phyloP scores from a whole-genome alignment of 2,113 vertebrate genomes.

The Zootoca vivipara region DNA sequence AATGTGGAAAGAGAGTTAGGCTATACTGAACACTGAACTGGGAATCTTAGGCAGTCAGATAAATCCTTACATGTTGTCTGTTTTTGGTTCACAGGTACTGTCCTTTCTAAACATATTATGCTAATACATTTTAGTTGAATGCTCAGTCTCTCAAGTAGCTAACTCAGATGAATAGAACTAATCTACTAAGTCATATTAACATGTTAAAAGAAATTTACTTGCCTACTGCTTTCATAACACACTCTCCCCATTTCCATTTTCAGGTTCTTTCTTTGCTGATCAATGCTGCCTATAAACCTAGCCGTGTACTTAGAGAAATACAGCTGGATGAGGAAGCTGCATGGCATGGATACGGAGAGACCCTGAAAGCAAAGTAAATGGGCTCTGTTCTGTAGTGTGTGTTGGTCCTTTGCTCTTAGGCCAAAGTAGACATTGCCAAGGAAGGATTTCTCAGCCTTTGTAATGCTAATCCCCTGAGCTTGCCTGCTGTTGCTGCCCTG shows the following conservation, averaged over 20 bases:
- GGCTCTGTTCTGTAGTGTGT: not conserved
- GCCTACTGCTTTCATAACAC: conserved; percentile 10
- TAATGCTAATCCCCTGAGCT: not conserved
- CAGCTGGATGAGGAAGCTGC: conserved; percentile 94
- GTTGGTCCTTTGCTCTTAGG: not conserved
- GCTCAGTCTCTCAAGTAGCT: conserved; percentile 45
- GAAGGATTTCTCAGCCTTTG: not conserved
- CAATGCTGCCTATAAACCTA: conserved; percentile 97
- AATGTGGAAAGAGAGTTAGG: conserved; percentile 23
- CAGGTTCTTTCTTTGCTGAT: conserved; percentile 95
- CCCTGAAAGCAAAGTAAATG: conserved; percentile 97
- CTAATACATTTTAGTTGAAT: conserved; percentile 16
- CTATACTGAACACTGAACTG: not conserved
- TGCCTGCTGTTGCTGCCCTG: not conserved
- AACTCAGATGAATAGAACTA: conserved; percentile 56
- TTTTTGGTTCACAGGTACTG: conserved; percentile 28
- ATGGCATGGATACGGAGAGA: conserved; percentile 94
- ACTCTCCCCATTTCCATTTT: not conserved
- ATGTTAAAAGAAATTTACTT: conserved; percentile 35
- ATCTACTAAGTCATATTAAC: conserved; percentile 40
- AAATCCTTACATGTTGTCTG: conserved; percentile 15
- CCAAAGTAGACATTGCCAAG: not conserved
- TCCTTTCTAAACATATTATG: conserved; percentile 47
- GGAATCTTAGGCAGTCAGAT: conserved; percentile 36
- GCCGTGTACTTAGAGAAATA: conserved; percentile 93